phyloP scores from a whole-genome alignment of 2,113 vertebrate species.

The Argyrosomus japonicus region DNA sequence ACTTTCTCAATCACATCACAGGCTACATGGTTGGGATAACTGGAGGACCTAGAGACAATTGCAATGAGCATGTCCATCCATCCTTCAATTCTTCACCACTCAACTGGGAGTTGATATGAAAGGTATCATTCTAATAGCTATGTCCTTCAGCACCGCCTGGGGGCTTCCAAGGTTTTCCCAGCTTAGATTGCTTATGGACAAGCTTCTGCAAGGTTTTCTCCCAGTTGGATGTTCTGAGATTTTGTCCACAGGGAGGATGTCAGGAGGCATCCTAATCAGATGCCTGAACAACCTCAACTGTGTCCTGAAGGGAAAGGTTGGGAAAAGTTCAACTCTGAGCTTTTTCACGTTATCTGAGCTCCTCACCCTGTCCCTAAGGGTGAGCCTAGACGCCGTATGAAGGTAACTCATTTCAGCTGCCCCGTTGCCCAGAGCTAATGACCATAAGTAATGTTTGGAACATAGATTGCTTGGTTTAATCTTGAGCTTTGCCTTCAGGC shows the following conservation, averaged over 20 bases:
- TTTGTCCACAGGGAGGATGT: conserved; percentile 7
- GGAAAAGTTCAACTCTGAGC: background rate
- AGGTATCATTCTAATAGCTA: background rate
- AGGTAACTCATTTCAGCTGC: conserved; percentile 44
- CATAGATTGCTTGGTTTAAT: conserved; percentile 25
- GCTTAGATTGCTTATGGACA: background rate
- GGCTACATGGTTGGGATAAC: background rate
- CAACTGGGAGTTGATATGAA: background rate
- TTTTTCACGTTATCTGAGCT: conserved; percentile 51
- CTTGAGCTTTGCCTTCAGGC: conserved; percentile 21
- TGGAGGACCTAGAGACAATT: background rate
- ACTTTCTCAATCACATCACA: background rate
- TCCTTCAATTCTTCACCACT: background rate
- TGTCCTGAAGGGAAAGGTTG: background rate
- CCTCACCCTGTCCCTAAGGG: conserved; percentile 31
- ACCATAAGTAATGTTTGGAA: conserved; percentile 34
- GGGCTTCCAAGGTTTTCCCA: background rate
- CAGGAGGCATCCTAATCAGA: conserved; percentile 26
- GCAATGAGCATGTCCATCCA: background rate
- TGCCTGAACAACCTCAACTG: conserved; percentile 14
- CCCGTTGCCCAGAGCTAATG: conserved; percentile 46
- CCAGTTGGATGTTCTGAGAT: conserved; percentile 1
- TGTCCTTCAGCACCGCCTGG: background rate
- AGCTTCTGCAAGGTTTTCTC: background rate
- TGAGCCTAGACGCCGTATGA: conserved; percentile 29